Percentiles rank a stretch among this genome's conserved stretches.
Conservation (phyloP, 2,888 invertebrate species). For the Cephus pulcher region DNA sequence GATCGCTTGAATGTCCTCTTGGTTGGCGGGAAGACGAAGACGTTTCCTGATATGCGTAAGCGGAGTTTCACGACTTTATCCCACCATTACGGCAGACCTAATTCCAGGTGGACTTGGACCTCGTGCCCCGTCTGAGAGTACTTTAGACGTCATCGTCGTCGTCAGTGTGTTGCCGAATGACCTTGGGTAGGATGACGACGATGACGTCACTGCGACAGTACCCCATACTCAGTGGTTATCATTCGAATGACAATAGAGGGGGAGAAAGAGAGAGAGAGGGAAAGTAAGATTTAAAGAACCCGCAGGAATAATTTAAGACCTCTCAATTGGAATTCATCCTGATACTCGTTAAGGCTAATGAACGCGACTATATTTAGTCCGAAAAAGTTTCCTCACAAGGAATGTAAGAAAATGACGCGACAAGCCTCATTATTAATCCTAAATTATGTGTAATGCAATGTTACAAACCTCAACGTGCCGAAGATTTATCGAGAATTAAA, state of each 20-base stretch:
- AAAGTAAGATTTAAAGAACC: not conserved
- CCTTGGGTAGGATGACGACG: slow-evolving; percentile 32
- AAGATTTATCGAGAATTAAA: not conserved
- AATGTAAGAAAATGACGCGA: not conserved
- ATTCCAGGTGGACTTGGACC: not conserved
- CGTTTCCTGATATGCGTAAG: not conserved
- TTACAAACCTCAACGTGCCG: not conserved
- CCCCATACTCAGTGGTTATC: slow-evolving; percentile 21
- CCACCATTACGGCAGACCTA: not conserved
- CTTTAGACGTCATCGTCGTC: slow-evolving; percentile 5
- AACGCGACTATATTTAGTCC: not conserved
- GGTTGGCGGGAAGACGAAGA: not conserved
- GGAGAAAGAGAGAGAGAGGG: not conserved
- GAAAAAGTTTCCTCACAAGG: not conserved
- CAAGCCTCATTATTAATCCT: not conserved
- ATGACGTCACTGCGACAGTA: slow-evolving; percentile 31
- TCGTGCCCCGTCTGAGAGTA: not conserved
- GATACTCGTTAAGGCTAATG: not conserved
- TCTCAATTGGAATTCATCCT: not conserved
- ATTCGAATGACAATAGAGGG: not conserved
- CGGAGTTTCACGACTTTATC: not conserved
- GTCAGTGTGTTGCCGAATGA: slow-evolving; percentile 21
- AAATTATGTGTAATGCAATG: not conserved
- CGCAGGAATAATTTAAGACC: not conserved
- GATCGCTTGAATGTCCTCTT: not conserved